Conservation (phyloP, 2,797 vertebrate genomes). For the Heliangelus exortis region DNA sequence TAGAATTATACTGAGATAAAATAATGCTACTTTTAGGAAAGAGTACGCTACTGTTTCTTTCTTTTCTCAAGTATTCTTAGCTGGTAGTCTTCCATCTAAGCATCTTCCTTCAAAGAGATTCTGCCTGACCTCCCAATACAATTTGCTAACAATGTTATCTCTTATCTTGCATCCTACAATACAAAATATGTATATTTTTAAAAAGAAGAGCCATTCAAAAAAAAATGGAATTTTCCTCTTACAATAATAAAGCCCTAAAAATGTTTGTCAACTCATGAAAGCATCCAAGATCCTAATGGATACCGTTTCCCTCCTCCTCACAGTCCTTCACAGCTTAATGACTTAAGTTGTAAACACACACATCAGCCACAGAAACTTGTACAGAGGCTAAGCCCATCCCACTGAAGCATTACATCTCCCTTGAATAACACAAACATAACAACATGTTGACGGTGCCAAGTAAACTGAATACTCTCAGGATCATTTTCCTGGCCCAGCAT, state of each 20-base stretch:
- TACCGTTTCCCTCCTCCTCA: not conserved
- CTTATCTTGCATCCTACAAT: not conserved
- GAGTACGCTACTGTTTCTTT: not conserved
- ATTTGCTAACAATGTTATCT: not conserved
- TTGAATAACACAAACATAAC: not conserved
- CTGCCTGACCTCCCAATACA: not conserved
- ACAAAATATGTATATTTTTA: not conserved
- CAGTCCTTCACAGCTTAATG: not conserved
- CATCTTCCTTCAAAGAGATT: not conserved
- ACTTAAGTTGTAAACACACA: not conserved
- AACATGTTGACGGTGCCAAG: not conserved
- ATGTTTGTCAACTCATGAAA: not conserved
- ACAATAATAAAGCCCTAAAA: not conserved
- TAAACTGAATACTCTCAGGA: not conserved
- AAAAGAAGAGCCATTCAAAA: not conserved
- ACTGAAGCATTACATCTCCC: not conserved
- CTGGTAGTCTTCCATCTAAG: not conserved
- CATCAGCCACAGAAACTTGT: not conserved
- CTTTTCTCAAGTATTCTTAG: not conserved
- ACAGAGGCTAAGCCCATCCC: not conserved
- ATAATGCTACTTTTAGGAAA: not conserved
- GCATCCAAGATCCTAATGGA: not conserved
- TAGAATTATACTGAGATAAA: not conserved
- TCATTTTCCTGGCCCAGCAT: not conserved
- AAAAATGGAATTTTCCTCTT: not conserved